Base-by-base conservation (phyloP, 2,113 vertebrate genomes). In the Mesocricetus auratus region DNA sequence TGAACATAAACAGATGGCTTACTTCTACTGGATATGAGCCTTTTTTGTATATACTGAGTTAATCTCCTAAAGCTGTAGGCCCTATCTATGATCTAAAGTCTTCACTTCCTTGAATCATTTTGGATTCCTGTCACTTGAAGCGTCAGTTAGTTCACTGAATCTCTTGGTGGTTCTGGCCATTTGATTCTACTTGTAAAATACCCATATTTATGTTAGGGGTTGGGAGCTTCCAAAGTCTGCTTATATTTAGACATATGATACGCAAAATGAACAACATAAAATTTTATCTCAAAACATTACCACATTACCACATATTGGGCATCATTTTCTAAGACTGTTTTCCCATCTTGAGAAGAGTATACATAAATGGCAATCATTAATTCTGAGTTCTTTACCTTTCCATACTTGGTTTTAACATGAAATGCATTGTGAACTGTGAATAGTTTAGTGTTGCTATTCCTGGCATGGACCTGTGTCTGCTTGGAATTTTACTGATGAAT, bases 401-500 rank as follows among this genome's bases (percentile, higher is more conserved):
- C 21, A 94, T 92, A 96, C 91, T 19, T 94, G 71, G 77, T 90
- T 97, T 98, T 91, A 92, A 39, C 95, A 94, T 94, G 93, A 89
- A 94, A 92, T 69, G 26, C 92, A 93, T 92, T 96, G 94, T 97
- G 97, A 96, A 93, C 97, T 93, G 93, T 93, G 93, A 97, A 81
- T 92, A 97, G 97, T 92, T 85, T 97, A 97, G 98, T 98, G 98
- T 98, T 98, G 97, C 97, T 98, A 98, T 96, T 98, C 97, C 96
- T 97, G 95, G 96, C 96, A 96, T 96, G 97, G 98, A 92, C 98
- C 89, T 98, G 96, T 97, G 98, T 97, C 95, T 94, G 97, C 97
- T 98, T 96, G 97, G 97, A 98, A 98, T 94, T 98, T 96, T 97
- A 88, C 82, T 96, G 95, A 96, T 97, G 96, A 98, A 95, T 10